These are phyloP conservation scores for Gobio gobio DNA, from an alignment of 2,113 vertebrate species.

Conservation along the genomic window DNA sequence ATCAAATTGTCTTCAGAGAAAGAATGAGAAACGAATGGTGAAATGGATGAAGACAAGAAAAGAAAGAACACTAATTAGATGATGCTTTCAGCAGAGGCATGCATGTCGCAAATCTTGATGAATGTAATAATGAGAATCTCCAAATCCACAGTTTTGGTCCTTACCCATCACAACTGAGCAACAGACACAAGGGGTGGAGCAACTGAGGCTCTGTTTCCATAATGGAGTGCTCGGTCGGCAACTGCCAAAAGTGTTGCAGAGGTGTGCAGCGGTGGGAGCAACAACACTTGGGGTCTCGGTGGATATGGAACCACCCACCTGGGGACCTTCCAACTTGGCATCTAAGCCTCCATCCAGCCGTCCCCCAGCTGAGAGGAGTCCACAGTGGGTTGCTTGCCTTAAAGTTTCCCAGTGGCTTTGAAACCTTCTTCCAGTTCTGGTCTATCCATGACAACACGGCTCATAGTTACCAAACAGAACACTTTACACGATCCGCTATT, in stretches of 20 bases:
- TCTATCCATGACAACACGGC: conserved; percentile 50
- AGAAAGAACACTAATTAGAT: conserved; percentile 16
- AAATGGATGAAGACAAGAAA: not conserved
- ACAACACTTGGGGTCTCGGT: not conserved
- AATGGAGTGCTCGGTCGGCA: conserved; percentile 56
- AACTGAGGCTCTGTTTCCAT: conserved; percentile 62
- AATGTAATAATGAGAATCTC: conserved; percentile 5
- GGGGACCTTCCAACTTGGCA: not conserved
- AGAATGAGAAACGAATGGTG: conserved; percentile 7
- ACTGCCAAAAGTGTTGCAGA: conserved; percentile 8
- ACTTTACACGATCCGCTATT: conserved; percentile 25
- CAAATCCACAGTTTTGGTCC: conserved; percentile 48
- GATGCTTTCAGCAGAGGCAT: not conserved
- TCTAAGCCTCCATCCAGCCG: not conserved
- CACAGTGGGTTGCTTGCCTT: conserved; percentile 54
- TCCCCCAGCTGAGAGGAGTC: conserved; percentile 38
- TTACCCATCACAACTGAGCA: conserved; percentile 71
- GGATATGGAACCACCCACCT: conserved; percentile 48
- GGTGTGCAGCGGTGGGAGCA: not conserved
- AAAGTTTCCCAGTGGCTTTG: conserved; percentile 63
- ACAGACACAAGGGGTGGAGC: conserved; percentile 62
- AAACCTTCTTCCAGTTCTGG: conserved; percentile 25
- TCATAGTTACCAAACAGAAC: conserved; percentile 28
- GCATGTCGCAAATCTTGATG: not conserved
- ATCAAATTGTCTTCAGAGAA: conserved; percentile 61